phyloP scores from a whole-genome alignment of 2,888 invertebrate genomes.

The Rotaria socialis region DNA sequence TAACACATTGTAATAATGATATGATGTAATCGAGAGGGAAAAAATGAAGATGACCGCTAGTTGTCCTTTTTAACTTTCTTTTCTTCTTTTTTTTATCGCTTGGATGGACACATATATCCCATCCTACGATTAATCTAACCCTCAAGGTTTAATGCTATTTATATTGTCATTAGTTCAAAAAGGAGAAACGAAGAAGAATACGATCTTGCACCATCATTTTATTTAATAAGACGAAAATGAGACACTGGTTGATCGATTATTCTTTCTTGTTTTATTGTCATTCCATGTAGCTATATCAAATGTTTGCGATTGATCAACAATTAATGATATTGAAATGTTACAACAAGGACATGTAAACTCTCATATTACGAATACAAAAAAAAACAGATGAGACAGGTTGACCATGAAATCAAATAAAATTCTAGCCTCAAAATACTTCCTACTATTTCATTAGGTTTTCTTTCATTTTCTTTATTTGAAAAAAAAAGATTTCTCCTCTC shows the following conservation, averaged over 20 bases:
- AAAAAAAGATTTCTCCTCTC: neutral
- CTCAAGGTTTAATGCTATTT: neutral
- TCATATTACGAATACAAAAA: neutral
- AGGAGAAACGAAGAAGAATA: neutral
- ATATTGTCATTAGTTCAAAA: neutral
- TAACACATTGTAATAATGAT: neutral
- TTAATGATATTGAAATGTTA: neutral
- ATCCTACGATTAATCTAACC: neutral
- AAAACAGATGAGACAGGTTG: neutral
- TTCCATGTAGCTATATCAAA: neutral
- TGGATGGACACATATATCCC: conserved; percentile 7
- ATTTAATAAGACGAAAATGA: neutral
- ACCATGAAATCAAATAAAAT: neutral
- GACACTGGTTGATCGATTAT: neutral
- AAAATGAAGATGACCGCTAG: conserved; percentile 14
- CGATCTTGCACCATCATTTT: neutral
- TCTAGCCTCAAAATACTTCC: neutral
- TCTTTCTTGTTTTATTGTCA: neutral
- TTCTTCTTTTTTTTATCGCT: neutral
- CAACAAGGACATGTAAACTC: neutral
- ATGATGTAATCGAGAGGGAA: neutral
- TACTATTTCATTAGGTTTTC: neutral
- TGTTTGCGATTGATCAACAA: conserved; percentile 16
- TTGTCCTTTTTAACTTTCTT: neutral
- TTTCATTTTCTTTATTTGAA: neutral